Percentiles rank a stretch among this genome's conserved stretches.
Conservation (phyloP, 92 coral and sea anemone genomes). For the Porites divaricata region DNA sequence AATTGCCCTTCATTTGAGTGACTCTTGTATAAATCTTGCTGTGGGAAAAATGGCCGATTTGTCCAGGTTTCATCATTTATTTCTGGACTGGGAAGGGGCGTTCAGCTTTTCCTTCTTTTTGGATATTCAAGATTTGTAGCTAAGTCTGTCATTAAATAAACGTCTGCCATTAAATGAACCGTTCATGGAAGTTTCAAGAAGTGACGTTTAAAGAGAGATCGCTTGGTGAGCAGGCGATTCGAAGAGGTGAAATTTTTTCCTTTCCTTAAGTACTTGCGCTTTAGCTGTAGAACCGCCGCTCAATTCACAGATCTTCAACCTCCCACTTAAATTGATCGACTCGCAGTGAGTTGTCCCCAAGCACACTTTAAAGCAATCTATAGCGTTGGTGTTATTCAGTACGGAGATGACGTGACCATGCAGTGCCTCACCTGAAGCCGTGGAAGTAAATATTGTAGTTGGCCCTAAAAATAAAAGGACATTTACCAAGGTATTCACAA, state of each 20-base stretch:
- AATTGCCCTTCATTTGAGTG: too few relatives aligned
- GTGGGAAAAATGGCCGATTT: too few relatives aligned
- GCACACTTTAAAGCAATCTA: slow-evolving; percentile 17
- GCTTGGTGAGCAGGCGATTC: neutral
- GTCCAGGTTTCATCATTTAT: too few relatives aligned
- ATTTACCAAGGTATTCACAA: neutral
- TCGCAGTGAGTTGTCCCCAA: slow-evolving; percentile 12
- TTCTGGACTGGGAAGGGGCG: too few relatives aligned
- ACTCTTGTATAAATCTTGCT: too few relatives aligned
- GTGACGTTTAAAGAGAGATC: neutral
- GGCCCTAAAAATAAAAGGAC: neutral
- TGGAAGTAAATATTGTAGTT: neutral
- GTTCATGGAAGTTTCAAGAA: too few relatives aligned
- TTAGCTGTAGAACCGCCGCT: slow-evolving; percentile 18
- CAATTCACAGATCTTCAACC: neutral
- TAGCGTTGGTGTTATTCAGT: slow-evolving; percentile 3
- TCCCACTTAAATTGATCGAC: slow-evolving; percentile 1
- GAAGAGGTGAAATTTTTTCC: neutral
- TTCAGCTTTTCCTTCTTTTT: too few relatives aligned
- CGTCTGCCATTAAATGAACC: too few relatives aligned
- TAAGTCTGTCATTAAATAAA: too few relatives aligned
- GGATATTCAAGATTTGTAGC: too few relatives aligned
- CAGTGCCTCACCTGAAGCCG: slow-evolving; percentile 9
- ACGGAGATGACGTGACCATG: slow-evolving; percentile 9
- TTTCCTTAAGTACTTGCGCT: neutral